Evolutionary conservation across 2,888 invertebrate genomes (phyloP), one percentile per base, ranked within the genome.

Genomic region (Phengaris arion): DNA sequence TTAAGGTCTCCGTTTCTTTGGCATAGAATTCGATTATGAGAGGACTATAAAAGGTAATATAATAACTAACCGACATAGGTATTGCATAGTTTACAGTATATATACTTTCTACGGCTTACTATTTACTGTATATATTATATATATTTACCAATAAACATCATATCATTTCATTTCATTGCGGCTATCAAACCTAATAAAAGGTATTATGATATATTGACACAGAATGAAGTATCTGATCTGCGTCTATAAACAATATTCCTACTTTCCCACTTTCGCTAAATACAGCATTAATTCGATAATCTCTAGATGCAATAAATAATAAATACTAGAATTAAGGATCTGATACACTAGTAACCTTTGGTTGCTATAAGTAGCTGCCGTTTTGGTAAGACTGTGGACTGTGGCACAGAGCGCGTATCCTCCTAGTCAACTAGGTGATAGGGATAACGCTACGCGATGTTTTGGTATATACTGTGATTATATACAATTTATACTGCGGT

Each of bases 211-310:
- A 45, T 35, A 64, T 35, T 45, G 64, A 64, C 35, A 64, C 13
- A 45, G 10, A 15, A 22, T 59, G 59, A 59, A 64, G 45, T 64
- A 35, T 12, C 35, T 35, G 12, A 35, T 45, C 64, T 35, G 64
- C 35, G 59, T 22, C 52, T 10, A 52, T 52, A 52, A 52, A 52
- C 52, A 52, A 52, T 52, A 48, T 48, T 48, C 48, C 10, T 22
- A 64, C 64, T 64, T 64, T 64, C 64, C 64, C 79, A 77, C 76
- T 78, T 78, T 75, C 76, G 59, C 74, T 59, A 68, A 64, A 74
- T 73, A 77, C 46, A 59, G 64, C 70, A 68, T 72, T 79, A 77
- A 77, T 69, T 78, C 75, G 75, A 79, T 79, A 77, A 76, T 75
- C 64, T 45, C 74, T 57, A 59, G 35, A 72, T 52, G 54, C 72